These are phyloP conservation scores for Thomomys bottae DNA, from an alignment of 2,113 vertebrate genomes.

Conservation along the genomic window DNA sequence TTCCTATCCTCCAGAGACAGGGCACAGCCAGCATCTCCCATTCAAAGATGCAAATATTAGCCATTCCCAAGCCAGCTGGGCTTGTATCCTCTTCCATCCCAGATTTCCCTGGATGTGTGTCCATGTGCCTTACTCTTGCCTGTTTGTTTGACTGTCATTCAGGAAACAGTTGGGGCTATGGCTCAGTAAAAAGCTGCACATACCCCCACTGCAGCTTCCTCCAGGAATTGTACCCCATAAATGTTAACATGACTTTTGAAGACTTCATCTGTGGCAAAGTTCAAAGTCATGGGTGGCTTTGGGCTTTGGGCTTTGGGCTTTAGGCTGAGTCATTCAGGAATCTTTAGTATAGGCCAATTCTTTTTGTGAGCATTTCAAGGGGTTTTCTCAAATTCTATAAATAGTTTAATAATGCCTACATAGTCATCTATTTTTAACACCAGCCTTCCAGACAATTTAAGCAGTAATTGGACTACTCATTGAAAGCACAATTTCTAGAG, in stretches of 20 bases:
- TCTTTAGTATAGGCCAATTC: slow-evolving; percentile 64
- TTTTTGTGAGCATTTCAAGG: slow-evolving; percentile 70
- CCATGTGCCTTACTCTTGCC: not conserved
- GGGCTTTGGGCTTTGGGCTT: slow-evolving; percentile 55
- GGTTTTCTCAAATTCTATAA: slow-evolving; percentile 78
- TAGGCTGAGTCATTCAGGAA: slow-evolving; percentile 74
- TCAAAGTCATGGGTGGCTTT: slow-evolving; percentile 57
- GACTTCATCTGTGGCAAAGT: slow-evolving; percentile 39
- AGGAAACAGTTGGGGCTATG: not conserved
- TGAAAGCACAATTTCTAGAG: slow-evolving; percentile 45
- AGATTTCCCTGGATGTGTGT: not conserved
- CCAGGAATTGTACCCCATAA: not conserved
- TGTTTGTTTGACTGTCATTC: not conserved
- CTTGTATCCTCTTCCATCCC: not conserved
- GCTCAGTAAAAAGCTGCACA: not conserved
- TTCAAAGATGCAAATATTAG: not conserved
- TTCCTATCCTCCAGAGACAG: not conserved
- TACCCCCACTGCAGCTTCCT: not conserved
- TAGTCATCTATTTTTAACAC: slow-evolving; percentile 70
- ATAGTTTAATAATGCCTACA: slow-evolving; percentile 73
- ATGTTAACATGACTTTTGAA: slow-evolving; percentile 43
- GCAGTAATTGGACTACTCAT: slow-evolving; percentile 28
- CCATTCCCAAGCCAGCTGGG: not conserved
- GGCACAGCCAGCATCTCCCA: not conserved
- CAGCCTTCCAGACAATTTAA: slow-evolving; percentile 40